Conservation (phyloP, 2,888 invertebrate species). For the Drymonia ruficornis region DNA sequence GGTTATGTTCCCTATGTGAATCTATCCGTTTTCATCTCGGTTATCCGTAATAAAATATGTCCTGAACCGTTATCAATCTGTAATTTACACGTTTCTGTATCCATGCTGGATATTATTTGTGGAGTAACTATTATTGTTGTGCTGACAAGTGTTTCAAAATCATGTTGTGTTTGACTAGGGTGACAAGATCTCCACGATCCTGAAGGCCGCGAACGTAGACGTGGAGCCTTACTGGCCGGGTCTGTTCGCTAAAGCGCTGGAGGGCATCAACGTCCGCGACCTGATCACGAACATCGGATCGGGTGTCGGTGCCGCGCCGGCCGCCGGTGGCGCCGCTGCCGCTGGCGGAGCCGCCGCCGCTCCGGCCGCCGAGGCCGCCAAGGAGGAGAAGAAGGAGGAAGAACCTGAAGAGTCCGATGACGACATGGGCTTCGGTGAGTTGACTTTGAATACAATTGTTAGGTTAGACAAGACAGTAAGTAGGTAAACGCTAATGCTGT, state of each 20-base stretch:
- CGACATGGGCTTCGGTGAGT: conserved; percentile 96
- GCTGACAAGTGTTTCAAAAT: conserved; percentile 14
- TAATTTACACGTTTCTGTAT: background rate
- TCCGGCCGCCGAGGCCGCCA: conserved; percentile 87
- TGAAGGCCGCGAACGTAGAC: conserved; percentile 98
- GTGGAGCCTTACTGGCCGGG: conserved; percentile 99
- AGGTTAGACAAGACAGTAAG: no score
- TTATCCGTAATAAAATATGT: conserved; percentile 7
- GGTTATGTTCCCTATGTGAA: conserved; percentile 17
- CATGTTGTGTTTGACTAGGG: conserved; percentile 83
- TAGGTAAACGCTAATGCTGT: no score
- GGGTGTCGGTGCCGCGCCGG: conserved; percentile 94
- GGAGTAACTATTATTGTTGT: background rate
- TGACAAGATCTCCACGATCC: conserved; percentile 98
- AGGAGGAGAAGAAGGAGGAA: conserved; percentile 92
- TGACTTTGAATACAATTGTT: background rate
- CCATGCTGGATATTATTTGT: conserved; percentile 19
- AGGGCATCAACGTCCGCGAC: conserved; percentile 96
- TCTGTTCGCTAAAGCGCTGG: conserved; percentile 98
- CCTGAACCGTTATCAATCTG: background rate
- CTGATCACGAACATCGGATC: conserved; percentile 97
- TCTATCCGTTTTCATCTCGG: conserved; percentile 30
- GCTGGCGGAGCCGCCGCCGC: conserved; percentile 88
- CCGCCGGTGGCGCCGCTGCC: conserved; percentile 88
- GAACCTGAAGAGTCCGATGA: conserved; percentile 94